Conservation (phyloP, 2,113 vertebrate species). For the Probosciger aterrimus region DNA sequence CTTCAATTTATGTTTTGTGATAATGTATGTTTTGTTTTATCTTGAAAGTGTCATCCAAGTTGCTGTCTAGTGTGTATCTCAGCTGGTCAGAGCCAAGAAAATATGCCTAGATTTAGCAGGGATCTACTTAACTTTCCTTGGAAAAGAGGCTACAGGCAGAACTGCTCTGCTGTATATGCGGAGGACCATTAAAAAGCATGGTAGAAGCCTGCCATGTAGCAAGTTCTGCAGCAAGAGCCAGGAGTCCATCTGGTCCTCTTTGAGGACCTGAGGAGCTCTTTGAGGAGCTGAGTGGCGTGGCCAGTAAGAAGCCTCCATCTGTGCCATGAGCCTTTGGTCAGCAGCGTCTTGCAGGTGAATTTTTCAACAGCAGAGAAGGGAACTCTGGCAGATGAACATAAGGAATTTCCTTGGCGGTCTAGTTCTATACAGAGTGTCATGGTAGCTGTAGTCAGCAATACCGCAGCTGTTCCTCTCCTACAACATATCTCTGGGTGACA, state of each 20-base stretch:
- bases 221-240: not conserved
- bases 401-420: not conserved
- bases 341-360: not conserved
- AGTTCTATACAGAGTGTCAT: not conserved
- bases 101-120: not conserved
- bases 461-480: not conserved
- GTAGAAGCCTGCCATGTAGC: accelerated
- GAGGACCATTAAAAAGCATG: not conserved
- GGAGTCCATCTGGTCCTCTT: not conserved
- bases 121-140: not conserved
- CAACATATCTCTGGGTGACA: not conserved
- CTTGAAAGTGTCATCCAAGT: not conserved
- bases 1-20: not conserved
- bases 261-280: not conserved
- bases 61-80: not conserved
- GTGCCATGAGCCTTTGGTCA: not conserved
- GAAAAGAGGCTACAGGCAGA: not conserved
- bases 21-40: not conserved
- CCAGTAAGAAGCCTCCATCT: not conserved
- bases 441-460: not conserved
- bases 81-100: not conserved
- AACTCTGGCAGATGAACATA: accelerated
- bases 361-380: not conserved
- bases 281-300: not conserved
- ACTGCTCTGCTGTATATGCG: not conserved